Conservation (phyloP, 2,113 vertebrate species). For the Anthoscopus minutus region DNA sequence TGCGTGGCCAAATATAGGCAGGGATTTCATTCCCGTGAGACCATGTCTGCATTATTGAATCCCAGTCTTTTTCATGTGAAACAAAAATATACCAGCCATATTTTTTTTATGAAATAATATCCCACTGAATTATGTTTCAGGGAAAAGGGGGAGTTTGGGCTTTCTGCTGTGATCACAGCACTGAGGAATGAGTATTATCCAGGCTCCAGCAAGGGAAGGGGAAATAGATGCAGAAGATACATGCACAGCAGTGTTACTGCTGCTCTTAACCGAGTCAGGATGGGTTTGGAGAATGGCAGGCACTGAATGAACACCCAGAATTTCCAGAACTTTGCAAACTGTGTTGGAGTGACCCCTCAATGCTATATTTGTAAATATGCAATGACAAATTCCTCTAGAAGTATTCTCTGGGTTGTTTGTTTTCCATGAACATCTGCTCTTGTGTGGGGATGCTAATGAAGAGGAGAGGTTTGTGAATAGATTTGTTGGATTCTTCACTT, state of each 20-base stretch:
- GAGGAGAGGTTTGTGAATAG: accelerated
- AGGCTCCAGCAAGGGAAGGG: background rate
- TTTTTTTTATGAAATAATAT: slow-evolving; percentile 4
- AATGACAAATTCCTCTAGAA: background rate
- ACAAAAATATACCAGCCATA: slow-evolving; percentile 26
- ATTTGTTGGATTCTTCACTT: background rate
- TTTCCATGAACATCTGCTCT: background rate
- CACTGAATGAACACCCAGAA: background rate
- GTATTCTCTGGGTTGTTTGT: background rate
- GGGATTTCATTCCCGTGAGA: slow-evolving; percentile 30
- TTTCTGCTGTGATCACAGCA: background rate
- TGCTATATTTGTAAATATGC: background rate
- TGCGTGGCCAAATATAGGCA: slow-evolving; percentile 2
- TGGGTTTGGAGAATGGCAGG: background rate
- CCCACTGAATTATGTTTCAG: background rate
- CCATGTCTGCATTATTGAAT: slow-evolving; percentile 22
- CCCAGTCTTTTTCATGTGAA: slow-evolving; percentile 4
- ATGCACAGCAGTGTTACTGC: accelerated
- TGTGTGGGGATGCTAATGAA: background rate
- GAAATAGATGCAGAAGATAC: background rate
- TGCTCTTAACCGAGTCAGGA: background rate
- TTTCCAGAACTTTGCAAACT: background rate
- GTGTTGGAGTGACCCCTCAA: background rate
- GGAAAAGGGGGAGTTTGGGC: background rate
- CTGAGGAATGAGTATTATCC: background rate